Evolutionary conservation across 2,797 vertebrate species (phyloP), one percentile per base, ranked within the genome.

Genomic region (Anguilla marmorata): DNA sequence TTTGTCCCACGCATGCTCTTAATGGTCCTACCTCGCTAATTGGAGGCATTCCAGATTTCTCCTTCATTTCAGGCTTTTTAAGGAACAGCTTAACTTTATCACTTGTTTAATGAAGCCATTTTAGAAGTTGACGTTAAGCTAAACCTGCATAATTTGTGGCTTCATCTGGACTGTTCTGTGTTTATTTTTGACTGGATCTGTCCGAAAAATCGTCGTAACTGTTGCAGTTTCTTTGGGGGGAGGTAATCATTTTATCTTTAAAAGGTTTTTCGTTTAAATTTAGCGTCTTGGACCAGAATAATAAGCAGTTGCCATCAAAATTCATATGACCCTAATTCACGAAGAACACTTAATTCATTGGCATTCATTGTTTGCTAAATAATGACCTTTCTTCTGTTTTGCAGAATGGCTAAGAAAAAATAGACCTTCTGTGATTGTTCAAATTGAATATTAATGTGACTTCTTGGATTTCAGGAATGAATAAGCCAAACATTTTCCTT

Each of bases 251-350:
- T 41, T 41, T 19, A 21, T 48, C 14, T 76, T 37, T 79, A 6
- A 79, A 79, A 45, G 33, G 37, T 19, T 79, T 41, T 45, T 41
- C 6, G 45, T 79, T 27, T 11, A 45, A 79, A 21, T 79, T 41
- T 24, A n/a, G 79, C 24, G 19, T 0, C 9, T 19, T 45, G 6
- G 79, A 21, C 45, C 79, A 82, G 1, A 82, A 82, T 82, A 79
- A 45, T 5, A 37, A 5, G 3, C 37, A 6, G 21, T 79, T 12
- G 24, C 5, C 41, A 24, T 82, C 7, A 48, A 16, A 24, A 7
- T n/a, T 82, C 79, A n/a, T n/a, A 82, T 82, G 79, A 82, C 24
- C 41, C 21, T 82, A 24, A 11, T 82, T 50, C 79, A 82, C 45
- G 11, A 80, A 14, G 27, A 74, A n/a, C 19, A 82, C 45, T 45